Base-by-base conservation (phyloP, 2,888 invertebrate species). In the Anthoptus insignis region DNA sequence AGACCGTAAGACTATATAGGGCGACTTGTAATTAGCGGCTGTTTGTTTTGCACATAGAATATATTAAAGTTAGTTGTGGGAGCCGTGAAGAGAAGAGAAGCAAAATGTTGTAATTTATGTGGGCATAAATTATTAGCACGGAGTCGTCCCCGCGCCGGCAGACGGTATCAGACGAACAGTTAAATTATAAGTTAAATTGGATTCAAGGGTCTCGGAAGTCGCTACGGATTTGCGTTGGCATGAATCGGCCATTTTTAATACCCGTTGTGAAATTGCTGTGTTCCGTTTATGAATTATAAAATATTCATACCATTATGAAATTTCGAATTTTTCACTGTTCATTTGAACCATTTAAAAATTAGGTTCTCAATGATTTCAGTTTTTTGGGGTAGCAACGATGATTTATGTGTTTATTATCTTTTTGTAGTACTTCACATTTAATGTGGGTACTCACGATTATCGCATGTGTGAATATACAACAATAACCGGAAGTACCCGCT, bases 121-220 rank as follows among this genome's bases (percentile, higher is more conserved):
- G 76, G 67, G 79, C 78, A 86, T 87, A 83, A 84, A 86, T 88
- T 86, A 86, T 84, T 83, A 83, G 84, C 81, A 80, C 72, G 76
- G 70, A 77, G 75, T 76, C 76, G 76, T 78, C 69, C 69, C 67
- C 67, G 72, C 76, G 71, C 75, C 76, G 78, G 75, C 84, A 83
- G 71, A 75, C 76, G 78, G 75, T 84, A 83, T 84, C 83, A 81
- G 81, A 72, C 79, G 76, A 81, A 79, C 82, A 87, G 85, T 87
- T 84, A 87, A 89, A 89, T 88, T 87, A 81, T 79, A 82, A 87
- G 85, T 87, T 84, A 87, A 89, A 89, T 88, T 87, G 79, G 84
- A 82, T 87, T 82, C 80, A 81, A 84, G 83, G 87, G 84, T 82
- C 82, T 76, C 76, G 67, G 60, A 76, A 79, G 82, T 83, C 84